Evolutionary conservation across 2,888 invertebrate genomes (phyloP), one percentile per base, ranked within the genome.

Genomic region (Heteromyza rotundicornis): DNA sequence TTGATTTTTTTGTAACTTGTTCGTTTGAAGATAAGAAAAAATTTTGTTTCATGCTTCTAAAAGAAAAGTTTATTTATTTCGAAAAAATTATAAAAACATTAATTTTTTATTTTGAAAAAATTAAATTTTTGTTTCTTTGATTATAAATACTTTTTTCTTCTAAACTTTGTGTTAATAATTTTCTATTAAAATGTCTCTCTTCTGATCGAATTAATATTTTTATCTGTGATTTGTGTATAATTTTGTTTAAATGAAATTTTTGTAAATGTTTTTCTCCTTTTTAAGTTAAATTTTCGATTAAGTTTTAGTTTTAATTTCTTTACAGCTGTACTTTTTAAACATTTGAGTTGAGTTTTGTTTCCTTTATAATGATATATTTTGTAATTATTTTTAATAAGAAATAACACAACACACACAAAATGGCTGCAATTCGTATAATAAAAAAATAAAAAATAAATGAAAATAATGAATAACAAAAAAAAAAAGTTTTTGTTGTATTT

Each of bases 171-270:
- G n/a, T n/a, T n/a, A n/a, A n/a, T n/a, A n/a, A n/a, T n/a, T n/a
- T n/a, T n/a, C n/a, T n/a, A n/a, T n/a, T 52, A 27, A 14, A 24
- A 52, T 55, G 20, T 55, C 36, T 19, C 23, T 35, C 60, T 70
- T 68, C 63, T 70, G 68, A 74, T 55, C 75, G 75, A 47, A 47
- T 47, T 47, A 47, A 47, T 47, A 77, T 77, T 77, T 76, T 74
- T 74, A 75, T 76, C 74, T 74, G 74, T 74, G 74, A 74, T 74
- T 77, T 60, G 69, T 64, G 65, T 68, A 72, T 76, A 68, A 20
- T 49, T 44, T 23, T 54, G 32, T 67, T 68, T 64, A 40, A 14
- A n/a, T n/a, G n/a, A n/a, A n/a, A n/a, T n/a, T n/a, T n/a, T n/a
- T n/a, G n/a, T n/a, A n/a, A n/a, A n/a, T n/a, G n/a, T n/a, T n/a